Evolutionary conservation across 2,888 invertebrate species (phyloP), one percentile per base, ranked within the genome.

Genomic region (Lamproptera curius): DNA sequence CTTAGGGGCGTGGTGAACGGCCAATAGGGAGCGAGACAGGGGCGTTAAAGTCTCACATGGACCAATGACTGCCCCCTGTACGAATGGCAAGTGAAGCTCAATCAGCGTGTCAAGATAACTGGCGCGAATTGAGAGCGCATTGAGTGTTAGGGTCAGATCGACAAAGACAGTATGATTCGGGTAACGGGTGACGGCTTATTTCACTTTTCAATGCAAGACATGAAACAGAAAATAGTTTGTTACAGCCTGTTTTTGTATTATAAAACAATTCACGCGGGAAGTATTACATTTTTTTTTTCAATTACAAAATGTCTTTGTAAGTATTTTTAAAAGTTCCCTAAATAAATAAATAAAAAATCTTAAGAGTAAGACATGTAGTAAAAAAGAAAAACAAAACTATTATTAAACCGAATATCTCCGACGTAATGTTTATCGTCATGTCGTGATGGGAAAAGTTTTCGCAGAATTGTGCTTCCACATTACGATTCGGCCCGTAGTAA

Each of bases 61-160:
- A 55, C 88, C 88, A 88, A 88, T 88, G 59, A 63, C 62, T 61
- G 57, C 37, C 53, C 55, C 59, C 60, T 55, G 52, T 56, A 59
- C 58, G 69, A 73, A 78, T 76, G 64, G 74, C 76, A 76, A 83
- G 83, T 78, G 78, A 79, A 80, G 83, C 81, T 85, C 85, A 82
- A 85, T 85, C 84, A 81, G 80, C 82, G 77, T 86, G 83, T 85
- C 83, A 82, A 83, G 85, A 84, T 85, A 85, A 85, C 81, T 79
- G 79, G 77, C 73, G 78, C 73, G 86, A 84, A 86, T 86, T 84
- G 85, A 83, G 82, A 84, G 84, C 82, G 85, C 82, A 81, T 84
- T 82, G 83, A 83, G 82, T 70, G 76, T 86, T 83, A 85, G 74
- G 83, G 85, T 82, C 83, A 81, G 76, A 76, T 65, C 70, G 77